Evolutionary conservation across 2,888 invertebrate genomes (phyloP).

Genomic region (Habrosyne pyritoides): DNA sequence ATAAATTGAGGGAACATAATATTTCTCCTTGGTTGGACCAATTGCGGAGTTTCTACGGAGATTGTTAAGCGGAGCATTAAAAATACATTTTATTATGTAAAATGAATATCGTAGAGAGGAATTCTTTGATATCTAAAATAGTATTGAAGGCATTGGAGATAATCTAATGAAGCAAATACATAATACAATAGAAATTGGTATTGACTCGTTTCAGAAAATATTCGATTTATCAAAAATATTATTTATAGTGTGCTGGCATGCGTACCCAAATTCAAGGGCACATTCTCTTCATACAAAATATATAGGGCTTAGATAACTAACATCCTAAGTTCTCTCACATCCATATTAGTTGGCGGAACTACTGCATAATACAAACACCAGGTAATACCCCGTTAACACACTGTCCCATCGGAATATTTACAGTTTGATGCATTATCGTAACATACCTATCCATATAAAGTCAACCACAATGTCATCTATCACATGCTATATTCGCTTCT

Average conservation of each 20-base stretch:
- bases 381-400: slow-evolving; percentile 20
- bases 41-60: slow-evolving; percentile 9
- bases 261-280: neutral
- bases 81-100: neutral
- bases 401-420: slow-evolving; percentile 38
- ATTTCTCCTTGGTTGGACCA: neutral
- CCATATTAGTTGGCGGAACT: neutral
- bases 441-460: slow-evolving; percentile 14
- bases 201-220: no score
- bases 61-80: slow-evolving; percentile 9
- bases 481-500: slow-evolving; percentile 8
- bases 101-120: neutral
- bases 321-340: neutral
- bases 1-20: neutral
- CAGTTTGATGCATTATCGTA: slow-evolving; percentile 44
- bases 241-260: neutral
- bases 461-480: slow-evolving; percentile 11
- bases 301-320: neutral
- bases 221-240: no score
- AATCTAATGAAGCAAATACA: no score
- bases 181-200: no score
- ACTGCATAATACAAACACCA: neutral
- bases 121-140: no score
- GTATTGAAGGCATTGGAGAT: no score
- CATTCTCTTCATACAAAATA: neutral